These are phyloP conservation scores for Vanessa tameamea DNA, from an alignment of 1,140 invertebrate genomes.

Conservation along the genomic window DNA sequence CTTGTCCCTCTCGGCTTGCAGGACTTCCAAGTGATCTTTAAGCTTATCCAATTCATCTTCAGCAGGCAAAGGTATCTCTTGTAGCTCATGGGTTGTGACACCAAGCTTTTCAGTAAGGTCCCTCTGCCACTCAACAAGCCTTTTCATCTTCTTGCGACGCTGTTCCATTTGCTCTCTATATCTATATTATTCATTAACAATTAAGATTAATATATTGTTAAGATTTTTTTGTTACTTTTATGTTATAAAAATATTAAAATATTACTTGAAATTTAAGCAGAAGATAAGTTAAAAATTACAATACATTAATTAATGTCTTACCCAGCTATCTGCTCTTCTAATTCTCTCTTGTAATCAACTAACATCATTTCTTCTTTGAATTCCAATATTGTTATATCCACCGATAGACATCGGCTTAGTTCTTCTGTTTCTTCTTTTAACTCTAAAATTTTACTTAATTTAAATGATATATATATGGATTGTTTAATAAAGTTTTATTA, in stretches of 20 bases:
- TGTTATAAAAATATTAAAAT: too few species aligned
- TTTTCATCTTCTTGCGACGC: constrained; percentile 64
- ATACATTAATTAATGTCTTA: constrained; percentile 43
- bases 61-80: constrained; percentile 76
- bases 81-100: constrained; percentile 68
- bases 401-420: constrained; percentile 64
- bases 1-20: constrained; percentile 81
- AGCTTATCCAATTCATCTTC: constrained; percentile 80
- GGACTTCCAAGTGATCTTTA: constrained; percentile 76
- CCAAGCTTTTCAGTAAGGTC: constrained; percentile 73
- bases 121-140: constrained; percentile 68
- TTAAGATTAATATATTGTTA: too few species aligned
- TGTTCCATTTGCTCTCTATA: constrained; percentile 72
- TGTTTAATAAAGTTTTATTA: too few species aligned
- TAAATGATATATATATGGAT: too few species aligned
- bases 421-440: constrained; percentile 71
- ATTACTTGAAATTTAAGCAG: too few species aligned
- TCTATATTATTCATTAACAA: constrained; percentile 31
- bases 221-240: too few species aligned
- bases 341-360: constrained; percentile 63
- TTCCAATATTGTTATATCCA: constrained; percentile 66
- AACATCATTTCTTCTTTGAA: constrained; percentile 69
- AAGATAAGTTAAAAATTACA: not conserved
- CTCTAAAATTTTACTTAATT: constrained; percentile 42
- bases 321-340: constrained; percentile 70